Evolutionary conservation across 2,113 vertebrate species (phyloP).

Genomic region (Terrapene triunguis): DNA sequence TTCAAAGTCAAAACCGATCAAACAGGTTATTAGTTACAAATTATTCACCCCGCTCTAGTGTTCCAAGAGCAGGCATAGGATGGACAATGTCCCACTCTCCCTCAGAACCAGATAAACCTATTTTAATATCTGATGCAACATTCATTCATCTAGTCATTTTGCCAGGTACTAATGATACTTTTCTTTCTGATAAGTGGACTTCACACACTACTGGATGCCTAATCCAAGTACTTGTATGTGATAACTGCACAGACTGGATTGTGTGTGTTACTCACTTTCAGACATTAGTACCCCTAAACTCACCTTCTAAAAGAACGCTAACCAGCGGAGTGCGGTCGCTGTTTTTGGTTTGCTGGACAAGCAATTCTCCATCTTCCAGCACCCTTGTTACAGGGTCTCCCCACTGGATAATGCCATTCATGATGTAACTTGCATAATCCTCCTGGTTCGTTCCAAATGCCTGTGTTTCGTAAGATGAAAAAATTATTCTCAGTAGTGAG

Average conservation of each 20-base stretch:
- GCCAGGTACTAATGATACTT: no score
- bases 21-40: neutral
- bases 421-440: conserved; percentile 96
- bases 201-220: accelerated
- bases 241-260: accelerated
- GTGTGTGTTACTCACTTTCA: accelerated
- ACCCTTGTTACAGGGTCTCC: conserved; percentile 91
- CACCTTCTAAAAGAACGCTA: conserved; percentile 95
- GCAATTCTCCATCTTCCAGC: conserved; percentile 91
- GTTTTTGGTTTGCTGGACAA: conserved; percentile 97
- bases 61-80: neutral
- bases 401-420: conserved; percentile 97
- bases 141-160: neutral
- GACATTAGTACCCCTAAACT: accelerated
- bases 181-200: neutral
- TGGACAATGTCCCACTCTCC: neutral
- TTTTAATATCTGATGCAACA: neutral
- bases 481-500: neutral
- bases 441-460: conserved; percentile 97
- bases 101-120: neutral
- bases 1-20: neutral
- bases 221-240: accelerated
- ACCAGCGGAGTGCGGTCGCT: conserved; percentile 96
- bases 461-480: conserved; percentile 69
- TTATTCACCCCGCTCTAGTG: neutral